These are phyloP conservation scores for Phalacrocorax carbo DNA, from an alignment of 2,113 vertebrate genomes.

Conservation along the genomic window DNA sequence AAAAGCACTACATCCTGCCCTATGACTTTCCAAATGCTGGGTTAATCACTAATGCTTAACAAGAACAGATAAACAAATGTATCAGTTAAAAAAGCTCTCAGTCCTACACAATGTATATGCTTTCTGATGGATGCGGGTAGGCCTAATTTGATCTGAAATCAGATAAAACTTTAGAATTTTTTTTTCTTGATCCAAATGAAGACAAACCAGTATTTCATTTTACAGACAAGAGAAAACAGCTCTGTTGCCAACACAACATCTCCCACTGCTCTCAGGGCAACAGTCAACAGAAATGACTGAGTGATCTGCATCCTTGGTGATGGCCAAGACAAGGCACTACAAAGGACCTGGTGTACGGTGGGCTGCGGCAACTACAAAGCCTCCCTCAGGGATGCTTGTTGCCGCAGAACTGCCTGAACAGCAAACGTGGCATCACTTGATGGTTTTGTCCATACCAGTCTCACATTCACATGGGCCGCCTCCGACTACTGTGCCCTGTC, in stretches of 20 bases:
- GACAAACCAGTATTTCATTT: neutral
- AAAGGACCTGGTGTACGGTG: fast-evolving
- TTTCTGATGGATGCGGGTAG: neutral
- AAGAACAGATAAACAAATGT: neutral
- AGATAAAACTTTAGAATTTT: neutral
- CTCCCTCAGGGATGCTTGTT: neutral
- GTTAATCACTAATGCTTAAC: neutral
- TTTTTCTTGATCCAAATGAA: neutral
- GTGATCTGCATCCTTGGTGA: neutral
- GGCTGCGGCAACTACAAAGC: neutral
- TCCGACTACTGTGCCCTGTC: neutral
- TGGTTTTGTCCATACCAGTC: neutral
- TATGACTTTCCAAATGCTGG: neutral
- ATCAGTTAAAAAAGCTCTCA: neutral
- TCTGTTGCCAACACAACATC: neutral
- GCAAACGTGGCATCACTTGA: neutral
- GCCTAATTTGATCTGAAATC: neutral
- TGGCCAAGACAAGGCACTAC: neutral
- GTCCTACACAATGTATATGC: neutral
- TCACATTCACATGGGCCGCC: neutral
- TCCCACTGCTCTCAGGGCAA: neutral
- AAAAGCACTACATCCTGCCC: neutral
- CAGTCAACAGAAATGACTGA: neutral
- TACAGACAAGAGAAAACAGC: neutral
- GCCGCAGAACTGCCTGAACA: neutral